Conservation (phyloP, 2,888 invertebrate species). For the Leucoptera coffeella region DNA sequence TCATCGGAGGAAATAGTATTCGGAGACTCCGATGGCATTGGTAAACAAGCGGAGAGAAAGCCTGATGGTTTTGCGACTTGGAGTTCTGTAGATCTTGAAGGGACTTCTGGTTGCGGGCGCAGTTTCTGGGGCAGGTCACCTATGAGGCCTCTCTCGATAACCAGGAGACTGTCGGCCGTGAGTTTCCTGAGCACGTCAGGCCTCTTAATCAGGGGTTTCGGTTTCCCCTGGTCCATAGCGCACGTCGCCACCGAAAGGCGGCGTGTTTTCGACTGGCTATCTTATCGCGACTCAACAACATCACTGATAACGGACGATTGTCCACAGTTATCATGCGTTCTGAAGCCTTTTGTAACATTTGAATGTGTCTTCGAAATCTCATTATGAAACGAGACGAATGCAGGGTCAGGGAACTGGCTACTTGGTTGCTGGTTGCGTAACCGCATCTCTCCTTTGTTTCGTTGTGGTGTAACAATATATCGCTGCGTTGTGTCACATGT, state of each 20-base stretch:
- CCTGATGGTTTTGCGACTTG: constrained; percentile 35
- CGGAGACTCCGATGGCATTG: constrained; percentile 22
- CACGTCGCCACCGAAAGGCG: constrained; percentile 17
- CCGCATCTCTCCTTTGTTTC: too few relatives aligned
- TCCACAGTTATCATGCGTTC: too few relatives aligned
- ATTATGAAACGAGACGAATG: too few relatives aligned
- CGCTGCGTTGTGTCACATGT: too few relatives aligned
- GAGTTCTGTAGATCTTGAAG: constrained; percentile 15
- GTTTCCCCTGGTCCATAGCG: constrained; percentile 13
- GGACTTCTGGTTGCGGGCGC: constrained; percentile 20
- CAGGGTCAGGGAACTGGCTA: too few relatives aligned
- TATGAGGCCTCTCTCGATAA: constrained; percentile 34
- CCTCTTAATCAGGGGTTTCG: constrained; percentile 16
- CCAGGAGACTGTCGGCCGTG: constrained; percentile 27
- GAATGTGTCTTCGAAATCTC: too few relatives aligned
- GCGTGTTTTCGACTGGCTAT: constrained; percentile 21
- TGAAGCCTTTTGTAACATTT: too few relatives aligned
- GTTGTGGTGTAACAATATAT: too few relatives aligned
- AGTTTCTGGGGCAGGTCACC: constrained; percentile 34
- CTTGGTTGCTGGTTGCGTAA: too few relatives aligned
- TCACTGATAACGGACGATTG: too few relatives aligned
- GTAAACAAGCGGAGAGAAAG: constrained; percentile 28
- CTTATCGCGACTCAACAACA: constrained; percentile 17
- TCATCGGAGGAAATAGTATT: constrained; percentile 20
- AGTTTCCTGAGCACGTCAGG: constrained; percentile 32